Evolutionary conservation across 2,888 invertebrate species (phyloP).

Genomic region (Macrosoma leucophasiata): DNA sequence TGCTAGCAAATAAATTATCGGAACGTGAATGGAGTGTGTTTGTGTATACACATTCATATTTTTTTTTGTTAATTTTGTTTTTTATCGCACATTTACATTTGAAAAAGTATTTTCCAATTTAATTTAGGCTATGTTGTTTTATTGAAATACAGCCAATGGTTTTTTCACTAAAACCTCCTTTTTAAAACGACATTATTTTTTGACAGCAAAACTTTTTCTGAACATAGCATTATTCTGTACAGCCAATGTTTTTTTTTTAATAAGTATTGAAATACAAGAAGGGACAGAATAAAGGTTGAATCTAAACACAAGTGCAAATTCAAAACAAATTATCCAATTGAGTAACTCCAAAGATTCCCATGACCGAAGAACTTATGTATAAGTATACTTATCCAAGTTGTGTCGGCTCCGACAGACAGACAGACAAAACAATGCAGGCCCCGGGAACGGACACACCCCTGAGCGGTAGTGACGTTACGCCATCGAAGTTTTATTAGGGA

Average conservation of each 20-base stretch:
- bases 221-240: no score
- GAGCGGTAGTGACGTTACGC: conserved; percentile 47
- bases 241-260: conserved; percentile 1
- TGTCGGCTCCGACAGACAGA: conserved; percentile 62
- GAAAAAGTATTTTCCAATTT: no score
- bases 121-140: no score
- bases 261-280: not conserved
- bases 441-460: conserved; percentile 65
- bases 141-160: no score
- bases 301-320: conserved; percentile 6
- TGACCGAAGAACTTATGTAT: conserved; percentile 33
- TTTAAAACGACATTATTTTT: no score
- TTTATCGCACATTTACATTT: no score
- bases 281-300: not conserved
- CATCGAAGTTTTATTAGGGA: conserved; percentile 38
- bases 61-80: no score
- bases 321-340: conserved; percentile 12
- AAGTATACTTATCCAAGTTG: conserved; percentile 33
- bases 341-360: conserved; percentile 44
- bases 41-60: no score
- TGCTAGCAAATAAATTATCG: no score
- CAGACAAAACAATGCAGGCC: conserved; percentile 71
- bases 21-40: no score
- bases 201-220: no score
- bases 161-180: no score